phyloP scores from a whole-genome alignment of 1,140 invertebrate genomes.

The Cyphomyrmex costatus region DNA sequence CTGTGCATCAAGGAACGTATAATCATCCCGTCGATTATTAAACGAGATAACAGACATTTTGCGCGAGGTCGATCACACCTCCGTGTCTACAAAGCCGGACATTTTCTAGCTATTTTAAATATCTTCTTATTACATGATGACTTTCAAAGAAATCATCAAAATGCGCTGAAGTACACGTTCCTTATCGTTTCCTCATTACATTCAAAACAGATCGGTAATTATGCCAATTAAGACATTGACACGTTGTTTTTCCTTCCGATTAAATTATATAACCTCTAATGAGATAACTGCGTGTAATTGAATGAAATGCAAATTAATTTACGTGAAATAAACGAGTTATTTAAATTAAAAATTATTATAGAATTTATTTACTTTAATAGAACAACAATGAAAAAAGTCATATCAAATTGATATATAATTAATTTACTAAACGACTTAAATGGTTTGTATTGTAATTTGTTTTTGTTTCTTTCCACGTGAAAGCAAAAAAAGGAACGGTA shows the following conservation, averaged over 20 bases:
- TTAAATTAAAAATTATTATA: not conserved
- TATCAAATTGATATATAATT: not conserved
- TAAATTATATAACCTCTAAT: not conserved
- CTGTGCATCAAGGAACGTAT: constrained; percentile 28
- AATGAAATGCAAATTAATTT: not conserved
- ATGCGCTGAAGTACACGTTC: not conserved
- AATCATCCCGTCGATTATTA: constrained; percentile 36
- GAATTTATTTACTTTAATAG: not conserved
- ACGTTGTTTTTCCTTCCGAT: not conserved
- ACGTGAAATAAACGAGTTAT: not conserved
- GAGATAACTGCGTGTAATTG: not conserved
- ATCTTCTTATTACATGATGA: not conserved
- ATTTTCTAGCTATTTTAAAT: not conserved
- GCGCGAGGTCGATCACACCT: constrained; percentile 30
- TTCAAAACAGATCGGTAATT: not conserved
- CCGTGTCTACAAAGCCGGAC: not conserved
- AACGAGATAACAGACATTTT: constrained; percentile 35
- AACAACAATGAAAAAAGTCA: not conserved
- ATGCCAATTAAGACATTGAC: not conserved
- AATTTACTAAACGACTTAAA: not conserved
- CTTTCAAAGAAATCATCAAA: not conserved
- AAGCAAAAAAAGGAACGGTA: not conserved
- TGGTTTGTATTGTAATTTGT: not conserved
- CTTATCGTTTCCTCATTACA: not conserved
- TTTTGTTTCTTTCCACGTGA: not conserved